Evolutionary conservation across 2,113 vertebrate species (phyloP), one percentile per base, ranked within the genome.

Genomic region (Elephantulus edwardii): DNA sequence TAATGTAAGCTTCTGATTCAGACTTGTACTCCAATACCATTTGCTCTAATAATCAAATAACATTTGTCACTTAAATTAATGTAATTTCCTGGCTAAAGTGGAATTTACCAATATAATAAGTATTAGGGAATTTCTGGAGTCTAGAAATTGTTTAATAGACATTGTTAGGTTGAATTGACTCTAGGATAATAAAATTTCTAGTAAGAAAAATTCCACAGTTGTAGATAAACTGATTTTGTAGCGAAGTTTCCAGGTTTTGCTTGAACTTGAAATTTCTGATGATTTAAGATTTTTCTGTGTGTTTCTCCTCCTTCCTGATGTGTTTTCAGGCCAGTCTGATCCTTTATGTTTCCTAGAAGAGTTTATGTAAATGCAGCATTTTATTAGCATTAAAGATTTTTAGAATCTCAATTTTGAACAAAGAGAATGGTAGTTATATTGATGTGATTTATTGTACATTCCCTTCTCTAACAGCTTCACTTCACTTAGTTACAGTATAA

Each of bases 251-350:
- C 40, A 44, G 35, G 8, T 87, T 89, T 74, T 89, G 19, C 83
- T 77, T 85, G 86, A 64, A 42, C 26, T 76, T 87, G 58, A 90
- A 26, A 54, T 70, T 86, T 83, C 64, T 88, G 5, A 88, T 89
- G 33, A 13, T 82, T 62, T 83, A 70, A 79, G 64, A 44, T 56
- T 77, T 88, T 83, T 58, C 56, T 64, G 2, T 64, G 19, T 72
- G 78, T 42, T 62, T 30, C 85, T 24, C n/a, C 77, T 58, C 56
- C 48, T 88, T 91, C 60, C 28, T 75, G 20, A 71, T 86, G 52
- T 1, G 71, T 79, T 79, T 93, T 66, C 30, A 86, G 50, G 26
- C 44, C 82, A 66, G 83, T 78, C 44, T 83, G 38, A 72, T 85
- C n/a, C 8, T 46, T 75, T 85, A 66, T 70, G 28, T 68, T 89